These are phyloP conservation scores for Drosophila kurseongensis DNA, from an alignment of 1,140 invertebrate genomes.

Conservation along the genomic window DNA sequence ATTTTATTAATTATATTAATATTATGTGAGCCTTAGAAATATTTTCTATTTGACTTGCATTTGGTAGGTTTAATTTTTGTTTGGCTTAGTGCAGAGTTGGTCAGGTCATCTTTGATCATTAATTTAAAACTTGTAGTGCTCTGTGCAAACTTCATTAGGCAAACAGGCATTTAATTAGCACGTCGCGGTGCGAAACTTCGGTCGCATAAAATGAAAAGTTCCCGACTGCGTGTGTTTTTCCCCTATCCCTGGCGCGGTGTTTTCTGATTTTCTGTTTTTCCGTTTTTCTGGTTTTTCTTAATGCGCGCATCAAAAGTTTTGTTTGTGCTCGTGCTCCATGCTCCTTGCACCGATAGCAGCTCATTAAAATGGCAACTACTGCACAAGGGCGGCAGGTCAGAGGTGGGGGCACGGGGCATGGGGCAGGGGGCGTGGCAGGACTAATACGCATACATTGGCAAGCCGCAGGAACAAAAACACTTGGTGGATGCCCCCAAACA, in stretches of 20 bases:
- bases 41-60: too few relatives aligned
- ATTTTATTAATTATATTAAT: too few relatives aligned
- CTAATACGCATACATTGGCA: slow-evolving; percentile 58
- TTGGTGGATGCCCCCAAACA: background rate
- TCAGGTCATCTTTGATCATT: slow-evolving; percentile 56
- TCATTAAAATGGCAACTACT: slow-evolving; percentile 76
- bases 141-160: slow-evolving; percentile 75
- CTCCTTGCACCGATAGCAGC: slow-evolving; percentile 56
- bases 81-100: slow-evolving; percentile 15
- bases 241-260: slow-evolving; percentile 5
- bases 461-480: slow-evolving; percentile 45
- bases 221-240: slow-evolving; percentile 23
- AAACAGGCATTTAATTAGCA: slow-evolving; percentile 83
- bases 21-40: too few relatives aligned
- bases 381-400: slow-evolving; percentile 1
- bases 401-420: background rate
- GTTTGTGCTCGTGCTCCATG: slow-evolving; percentile 42
- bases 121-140: slow-evolving; percentile 69
- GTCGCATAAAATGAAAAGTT: slow-evolving; percentile 70
- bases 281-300: slow-evolving; percentile 53
- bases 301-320: slow-evolving; percentile 75
- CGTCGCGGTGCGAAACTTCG: slow-evolving; percentile 67
- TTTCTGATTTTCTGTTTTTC: slow-evolving; percentile 23
- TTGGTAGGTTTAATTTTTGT: background rate
- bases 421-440: slow-evolving; percentile 23